A percentile compares a stretch with the other conserved stretches of the same genome.
phyloP scores from a whole-genome alignment of 1,140 invertebrate species.

The Aphelenchoides besseyi region DNA sequence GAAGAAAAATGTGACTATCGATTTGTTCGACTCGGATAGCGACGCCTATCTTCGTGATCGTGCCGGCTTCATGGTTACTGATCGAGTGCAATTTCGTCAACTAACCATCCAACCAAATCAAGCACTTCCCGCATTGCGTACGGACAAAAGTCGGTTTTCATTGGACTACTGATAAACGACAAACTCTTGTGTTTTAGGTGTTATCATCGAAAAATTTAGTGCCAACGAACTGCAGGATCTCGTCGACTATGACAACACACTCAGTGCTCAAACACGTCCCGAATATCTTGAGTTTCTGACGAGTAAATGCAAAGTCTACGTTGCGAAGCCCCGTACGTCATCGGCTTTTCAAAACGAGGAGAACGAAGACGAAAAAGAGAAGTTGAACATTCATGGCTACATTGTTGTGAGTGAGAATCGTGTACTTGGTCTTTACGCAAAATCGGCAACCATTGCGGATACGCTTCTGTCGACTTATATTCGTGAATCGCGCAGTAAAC shows the following conservation, averaged over 20 bases:
- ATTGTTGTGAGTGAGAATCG: conserved; percentile 29
- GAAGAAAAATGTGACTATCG: conserved; percentile 62
- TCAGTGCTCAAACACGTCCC: conserved; percentile 44
- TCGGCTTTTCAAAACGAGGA: conserved; percentile 11
- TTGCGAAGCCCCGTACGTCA: conserved; percentile 12
- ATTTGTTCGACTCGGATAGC: conserved; percentile 52
- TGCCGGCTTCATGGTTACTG: conserved; percentile 58
- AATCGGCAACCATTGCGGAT: conserved; percentile 34
- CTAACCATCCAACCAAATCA: conserved; percentile 44
- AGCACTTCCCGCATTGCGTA: conserved; percentile 31
- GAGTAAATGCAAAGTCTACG: conserved; percentile 33
- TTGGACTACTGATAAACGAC: background rate
- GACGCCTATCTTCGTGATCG: conserved; percentile 49
- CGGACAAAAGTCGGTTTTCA: conserved; percentile 35
- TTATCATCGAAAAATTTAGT: conserved; percentile 9
- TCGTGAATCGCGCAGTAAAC: conserved; percentile 26
- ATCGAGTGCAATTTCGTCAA: conserved; percentile 49
- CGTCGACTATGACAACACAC: conserved; percentile 44
- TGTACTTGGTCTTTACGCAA: conserved; percentile 43
- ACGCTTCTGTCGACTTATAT: conserved; percentile 19
- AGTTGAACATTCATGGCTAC: conserved; percentile 34
- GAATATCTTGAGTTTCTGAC: conserved; percentile 44
- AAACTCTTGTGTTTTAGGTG: conserved; percentile 5
- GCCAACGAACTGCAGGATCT: conserved; percentile 24
- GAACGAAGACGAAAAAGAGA: conserved; percentile 27